Percentiles rank a stretch among this genome's conserved stretches.
Evolutionary conservation across 2,888 invertebrate species (phyloP).

Genomic region (Bruchidius siliquastri): DNA sequence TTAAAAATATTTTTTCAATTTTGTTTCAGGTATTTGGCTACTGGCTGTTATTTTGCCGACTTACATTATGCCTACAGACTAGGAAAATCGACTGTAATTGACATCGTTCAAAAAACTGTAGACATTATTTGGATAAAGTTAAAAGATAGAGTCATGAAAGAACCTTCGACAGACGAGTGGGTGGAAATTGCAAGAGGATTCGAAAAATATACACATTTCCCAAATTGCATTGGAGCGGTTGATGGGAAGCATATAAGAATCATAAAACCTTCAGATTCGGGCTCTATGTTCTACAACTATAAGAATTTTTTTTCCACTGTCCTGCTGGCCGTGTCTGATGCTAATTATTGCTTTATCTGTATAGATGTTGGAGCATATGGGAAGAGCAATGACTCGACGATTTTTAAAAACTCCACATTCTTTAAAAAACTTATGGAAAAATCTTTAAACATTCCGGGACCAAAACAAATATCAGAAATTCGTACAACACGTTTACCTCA

Average conservation of each 20-base stretch:
- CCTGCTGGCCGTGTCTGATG: slow-evolving; percentile 15
- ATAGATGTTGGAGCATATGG: slow-evolving; percentile 12
- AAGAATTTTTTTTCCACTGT: slow-evolving; percentile 8
- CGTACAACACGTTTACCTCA: not conserved
- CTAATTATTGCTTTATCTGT: slow-evolving; percentile 12
- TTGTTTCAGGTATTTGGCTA: slow-evolving; percentile 3
- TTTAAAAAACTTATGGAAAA: slow-evolving; percentile 10
- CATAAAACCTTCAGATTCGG: slow-evolving; percentile 16
- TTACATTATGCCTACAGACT: not conserved
- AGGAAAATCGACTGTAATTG: not conserved
- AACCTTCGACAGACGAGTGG: slow-evolving; percentile 13
- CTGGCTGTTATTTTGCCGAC: not conserved
- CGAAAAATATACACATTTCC: slow-evolving; percentile 14
- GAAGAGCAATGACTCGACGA: slow-evolving; percentile 11
- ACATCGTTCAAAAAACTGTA: slow-evolving; percentile 1
- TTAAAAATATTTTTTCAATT: not conserved
- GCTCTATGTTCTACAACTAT: slow-evolving; percentile 16
- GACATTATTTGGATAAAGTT: slow-evolving; percentile 1
- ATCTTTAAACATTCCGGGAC: slow-evolving; percentile 5
- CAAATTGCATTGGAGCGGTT: slow-evolving; percentile 19
- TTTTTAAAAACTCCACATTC: slow-evolving; percentile 10
- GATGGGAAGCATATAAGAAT: slow-evolving; percentile 14
- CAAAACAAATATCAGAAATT: too few relatives aligned
- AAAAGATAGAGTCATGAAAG: not conserved
- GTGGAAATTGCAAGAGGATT: slow-evolving; percentile 15